These are phyloP conservation scores for Arothron firmamentum DNA, from an alignment of 2,113 vertebrate genomes.

Conservation along the genomic window DNA sequence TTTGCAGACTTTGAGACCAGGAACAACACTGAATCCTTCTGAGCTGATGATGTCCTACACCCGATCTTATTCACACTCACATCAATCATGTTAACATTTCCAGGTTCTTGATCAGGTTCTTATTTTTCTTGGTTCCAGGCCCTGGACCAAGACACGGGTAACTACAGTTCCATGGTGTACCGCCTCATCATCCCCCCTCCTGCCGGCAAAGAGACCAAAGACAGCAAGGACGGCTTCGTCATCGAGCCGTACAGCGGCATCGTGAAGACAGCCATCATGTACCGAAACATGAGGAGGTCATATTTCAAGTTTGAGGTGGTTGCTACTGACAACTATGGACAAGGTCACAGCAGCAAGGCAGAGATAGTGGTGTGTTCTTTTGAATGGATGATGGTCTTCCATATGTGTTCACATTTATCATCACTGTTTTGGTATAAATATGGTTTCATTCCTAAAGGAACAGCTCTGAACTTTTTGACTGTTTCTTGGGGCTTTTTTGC, in stretches of 20 bases:
- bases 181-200: conserved; percentile 84
- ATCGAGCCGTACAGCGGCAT: conserved; percentile 88
- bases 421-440: not conserved
- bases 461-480: not conserved
- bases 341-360: conserved; percentile 88
- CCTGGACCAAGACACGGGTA: conserved; percentile 90
- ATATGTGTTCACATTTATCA: not conserved
- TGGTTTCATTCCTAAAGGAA: no score
- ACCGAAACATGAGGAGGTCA: conserved; percentile 94
- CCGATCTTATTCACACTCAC: not conserved
- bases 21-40: no score
- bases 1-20: no score
- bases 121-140: conserved; percentile 72
- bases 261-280: conserved; percentile 96
- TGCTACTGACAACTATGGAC: conserved; percentile 91
- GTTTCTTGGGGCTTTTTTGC: not conserved
- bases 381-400: not conserved
- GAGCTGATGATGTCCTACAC: no score
- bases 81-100: not conserved
- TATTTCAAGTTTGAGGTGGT: conserved; percentile 96
- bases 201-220: conserved; percentile 81
- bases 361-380: conserved; percentile 84
- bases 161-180: conserved; percentile 91
- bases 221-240: conserved; percentile 90
- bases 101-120: not conserved